phyloP scores from a whole-genome alignment of 2,888 invertebrate species.

The Sabatieria punctata region DNA sequence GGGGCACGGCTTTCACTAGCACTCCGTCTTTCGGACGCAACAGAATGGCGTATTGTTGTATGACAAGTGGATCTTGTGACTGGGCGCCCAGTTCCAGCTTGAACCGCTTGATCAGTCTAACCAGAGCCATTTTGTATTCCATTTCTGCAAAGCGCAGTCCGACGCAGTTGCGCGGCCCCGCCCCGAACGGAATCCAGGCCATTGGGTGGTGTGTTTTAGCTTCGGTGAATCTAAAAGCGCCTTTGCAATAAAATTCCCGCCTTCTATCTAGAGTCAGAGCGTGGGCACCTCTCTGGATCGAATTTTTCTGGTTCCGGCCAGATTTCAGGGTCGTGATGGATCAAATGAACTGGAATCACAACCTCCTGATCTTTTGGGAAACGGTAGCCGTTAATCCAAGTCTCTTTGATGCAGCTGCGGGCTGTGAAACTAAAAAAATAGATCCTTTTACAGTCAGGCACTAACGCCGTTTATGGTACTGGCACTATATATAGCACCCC shows the following conservation, averaged over 20 bases:
- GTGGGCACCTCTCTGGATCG: slow-evolving; percentile 18
- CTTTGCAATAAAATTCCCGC: too few relatives aligned
- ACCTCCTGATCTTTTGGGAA: slow-evolving; percentile 14
- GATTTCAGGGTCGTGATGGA: slow-evolving; percentile 13
- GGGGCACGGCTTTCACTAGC: too few relatives aligned
- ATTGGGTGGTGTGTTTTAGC: too few relatives aligned
- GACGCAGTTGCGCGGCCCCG: slow-evolving; percentile 23
- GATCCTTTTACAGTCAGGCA: too few relatives aligned
- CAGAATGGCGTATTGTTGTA: too few relatives aligned
- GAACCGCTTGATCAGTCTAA: slow-evolving; percentile 14
- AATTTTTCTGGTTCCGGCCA: slow-evolving; percentile 21
- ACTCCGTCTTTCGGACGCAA: too few relatives aligned
- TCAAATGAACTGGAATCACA: slow-evolving; percentile 10
- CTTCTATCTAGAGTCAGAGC: too few relatives aligned
- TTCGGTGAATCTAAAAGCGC: too few relatives aligned
- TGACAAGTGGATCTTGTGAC: slow-evolving; percentile 2
- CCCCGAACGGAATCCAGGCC: slow-evolving; percentile 24
- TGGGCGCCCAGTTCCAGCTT: not conserved
- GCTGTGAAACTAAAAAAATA: too few relatives aligned
- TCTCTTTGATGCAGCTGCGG: slow-evolving; percentile 16
- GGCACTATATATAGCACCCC: too few relatives aligned
- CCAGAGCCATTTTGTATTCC: slow-evolving; percentile 20
- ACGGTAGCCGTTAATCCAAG: slow-evolving; percentile 13
- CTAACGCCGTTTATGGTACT: too few relatives aligned
- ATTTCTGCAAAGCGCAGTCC: too few relatives aligned